Evolutionary conservation across 1,140 invertebrate species (phyloP), one percentile per base, ranked within the genome.

Genomic region (Apocrypta bakeri): DNA sequence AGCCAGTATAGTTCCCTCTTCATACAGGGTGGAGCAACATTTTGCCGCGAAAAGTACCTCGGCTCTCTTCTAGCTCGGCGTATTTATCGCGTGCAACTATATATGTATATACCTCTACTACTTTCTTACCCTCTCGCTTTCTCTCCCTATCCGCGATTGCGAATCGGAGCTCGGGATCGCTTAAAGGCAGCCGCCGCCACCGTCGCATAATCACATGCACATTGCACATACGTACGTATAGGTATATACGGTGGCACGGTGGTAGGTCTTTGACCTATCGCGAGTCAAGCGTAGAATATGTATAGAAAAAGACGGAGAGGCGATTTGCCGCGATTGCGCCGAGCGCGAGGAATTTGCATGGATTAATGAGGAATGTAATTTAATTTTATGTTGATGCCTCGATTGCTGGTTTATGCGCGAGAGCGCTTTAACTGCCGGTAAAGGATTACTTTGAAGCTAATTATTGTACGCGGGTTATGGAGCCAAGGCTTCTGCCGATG

Each of bases 371-470:
- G 81, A 82, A 78, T 78, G 66, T 78, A 78, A 82, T 82, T 73
- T 82, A 72, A 82, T 82, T 82, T 77, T 82, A 82, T 78, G 81
- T 72, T 82, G 81, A 78, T 78, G 81, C 48, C 81, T 78, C 81
- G 81, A 82, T 82, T 73, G 81, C 75, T 61, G 64, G 27, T 71
- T 82, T 76, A 71, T n/a, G 72, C 79, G 61, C 64, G 21, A 56
- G 48, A 56, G 66, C 81, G 29, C 61, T 71, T 77, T 82, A 82
- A 77, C 66, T 78, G 56, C 75, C 66, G 48, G 31, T 82, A 78
- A 82, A 82, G 68, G 74, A 82, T 82, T 82, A 72, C 75, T 77
- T 82, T 78, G 74, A 77, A 72, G 81, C 66, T 82, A 82, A 77
- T 82, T 82, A 78, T 82, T 78, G 29, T 82, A 82, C 66, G 48